These are phyloP conservation scores for Neotoma lepida DNA, from an alignment of 2,113 vertebrate species.

Conservation along the genomic window DNA sequence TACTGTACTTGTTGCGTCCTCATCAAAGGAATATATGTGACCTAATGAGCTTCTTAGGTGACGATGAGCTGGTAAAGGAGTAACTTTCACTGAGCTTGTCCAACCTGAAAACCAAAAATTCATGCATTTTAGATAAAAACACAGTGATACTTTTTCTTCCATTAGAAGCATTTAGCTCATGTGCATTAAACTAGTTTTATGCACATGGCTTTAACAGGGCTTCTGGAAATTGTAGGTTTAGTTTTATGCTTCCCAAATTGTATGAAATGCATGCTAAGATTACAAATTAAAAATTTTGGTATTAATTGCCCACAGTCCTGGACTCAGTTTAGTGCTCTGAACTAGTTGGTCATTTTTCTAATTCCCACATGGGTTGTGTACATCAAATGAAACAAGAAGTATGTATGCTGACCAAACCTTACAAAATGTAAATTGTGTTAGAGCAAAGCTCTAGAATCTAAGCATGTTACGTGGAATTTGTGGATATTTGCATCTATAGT, in stretches of 20 bases:
- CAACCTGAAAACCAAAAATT: constrained; percentile 79
- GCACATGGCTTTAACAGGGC: too few relatives aligned
- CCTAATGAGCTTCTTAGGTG: constrained; percentile 22
- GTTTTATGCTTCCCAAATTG: constrained; percentile 76
- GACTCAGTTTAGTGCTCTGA: constrained; percentile 62
- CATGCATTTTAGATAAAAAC: not conserved
- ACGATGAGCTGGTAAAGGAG: not conserved
- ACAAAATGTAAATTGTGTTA: constrained; percentile 4
- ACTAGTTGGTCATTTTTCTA: constrained; percentile 57
- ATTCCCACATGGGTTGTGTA: constrained; percentile 44
- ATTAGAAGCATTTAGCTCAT: constrained; percentile 69
- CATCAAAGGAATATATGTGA: constrained; percentile 47
- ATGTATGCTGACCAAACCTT: constrained; percentile 47
- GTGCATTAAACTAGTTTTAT: constrained; percentile 80
- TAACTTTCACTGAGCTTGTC: constrained; percentile 77
- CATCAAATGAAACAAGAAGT: constrained; percentile 45
- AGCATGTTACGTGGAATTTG: constrained; percentile 43
- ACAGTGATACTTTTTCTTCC: not conserved
- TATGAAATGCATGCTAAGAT: constrained; percentile 62
- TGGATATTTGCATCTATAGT: constrained; percentile 30
- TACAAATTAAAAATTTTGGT: constrained; percentile 68
- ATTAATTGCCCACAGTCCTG: constrained; percentile 61
- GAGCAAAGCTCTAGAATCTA: constrained; percentile 41
- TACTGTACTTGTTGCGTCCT: constrained; percentile 77
- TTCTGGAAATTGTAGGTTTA: constrained; percentile 79